Conservation (phyloP, 2,113 vertebrate species). For the Choloepus hoffmanni region DNA sequence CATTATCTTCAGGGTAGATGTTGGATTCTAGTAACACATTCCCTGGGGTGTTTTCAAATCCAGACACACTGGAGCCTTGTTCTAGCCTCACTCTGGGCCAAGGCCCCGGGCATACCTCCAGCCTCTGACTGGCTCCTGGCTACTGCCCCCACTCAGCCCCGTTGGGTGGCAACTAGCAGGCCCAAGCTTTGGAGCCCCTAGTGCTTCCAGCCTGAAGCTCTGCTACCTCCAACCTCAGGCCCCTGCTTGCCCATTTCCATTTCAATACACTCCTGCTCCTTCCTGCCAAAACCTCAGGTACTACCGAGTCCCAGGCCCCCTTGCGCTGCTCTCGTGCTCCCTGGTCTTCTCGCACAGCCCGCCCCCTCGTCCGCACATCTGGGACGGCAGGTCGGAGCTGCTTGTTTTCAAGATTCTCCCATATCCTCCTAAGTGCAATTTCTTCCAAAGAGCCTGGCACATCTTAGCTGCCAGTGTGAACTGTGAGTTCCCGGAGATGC, state of each 20-base stretch:
- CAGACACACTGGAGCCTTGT: constrained; percentile 45
- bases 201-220: not conserved
- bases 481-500: constrained; percentile 61
- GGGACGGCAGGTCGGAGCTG: not conserved
- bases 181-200: not conserved
- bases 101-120: not conserved
- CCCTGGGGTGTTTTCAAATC: constrained; percentile 21
- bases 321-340: not conserved
- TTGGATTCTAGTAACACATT: not conserved
- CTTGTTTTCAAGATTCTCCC: constrained; percentile 6
- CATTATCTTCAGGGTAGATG: not conserved
- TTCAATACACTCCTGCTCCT: not conserved
- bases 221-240: not conserved
- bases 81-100: constrained; percentile 2
- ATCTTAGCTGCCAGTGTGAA: constrained; percentile 54
- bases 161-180: not conserved
- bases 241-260: not conserved
- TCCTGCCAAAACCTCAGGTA: not conserved
- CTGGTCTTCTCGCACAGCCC: not conserved
- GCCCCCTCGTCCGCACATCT: not conserved
- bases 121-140: not conserved
- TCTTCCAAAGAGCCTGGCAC: constrained; percentile 38
- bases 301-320: not conserved
- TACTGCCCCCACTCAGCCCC: not conserved
- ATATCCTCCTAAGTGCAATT: not conserved